Evolutionary conservation across 2,113 vertebrate species (phyloP).

Genomic region (Neogale vison): DNA sequence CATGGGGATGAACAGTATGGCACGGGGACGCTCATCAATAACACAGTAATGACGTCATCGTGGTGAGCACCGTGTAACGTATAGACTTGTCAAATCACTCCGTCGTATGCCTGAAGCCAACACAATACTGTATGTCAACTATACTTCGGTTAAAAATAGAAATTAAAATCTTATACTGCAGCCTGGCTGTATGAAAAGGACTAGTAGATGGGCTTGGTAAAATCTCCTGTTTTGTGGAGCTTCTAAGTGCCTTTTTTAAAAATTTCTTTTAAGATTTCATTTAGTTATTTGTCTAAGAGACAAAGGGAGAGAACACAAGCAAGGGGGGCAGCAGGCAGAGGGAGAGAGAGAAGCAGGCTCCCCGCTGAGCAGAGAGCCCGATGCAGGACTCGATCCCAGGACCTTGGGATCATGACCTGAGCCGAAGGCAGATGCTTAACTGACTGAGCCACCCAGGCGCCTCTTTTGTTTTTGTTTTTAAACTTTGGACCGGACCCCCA

Average conservation of each 20-base stretch:
- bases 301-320: background rate
- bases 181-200: background rate
- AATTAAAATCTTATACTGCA: background rate
- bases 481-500: background rate
- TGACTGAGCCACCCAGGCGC: background rate
- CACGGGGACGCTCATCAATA: background rate
- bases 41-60: background rate
- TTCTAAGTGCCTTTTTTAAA: background rate
- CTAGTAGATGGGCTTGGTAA: background rate
- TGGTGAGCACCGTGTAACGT: fast-evolving
- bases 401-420: background rate
- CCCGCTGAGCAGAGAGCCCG: too few relatives aligned
- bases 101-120: background rate
- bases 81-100: background rate
- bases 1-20: background rate
- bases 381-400: background rate
- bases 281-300: too few relatives aligned
- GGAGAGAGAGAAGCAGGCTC: background rate
- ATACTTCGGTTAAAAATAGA: background rate
- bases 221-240: background rate
- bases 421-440: background rate
- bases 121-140: background rate
- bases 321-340: too few relatives aligned
- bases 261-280: background rate
- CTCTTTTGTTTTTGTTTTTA: background rate